Conservation (phyloP, 2,113 vertebrate species). For the Boulengeromyrus knoepffleri region DNA sequence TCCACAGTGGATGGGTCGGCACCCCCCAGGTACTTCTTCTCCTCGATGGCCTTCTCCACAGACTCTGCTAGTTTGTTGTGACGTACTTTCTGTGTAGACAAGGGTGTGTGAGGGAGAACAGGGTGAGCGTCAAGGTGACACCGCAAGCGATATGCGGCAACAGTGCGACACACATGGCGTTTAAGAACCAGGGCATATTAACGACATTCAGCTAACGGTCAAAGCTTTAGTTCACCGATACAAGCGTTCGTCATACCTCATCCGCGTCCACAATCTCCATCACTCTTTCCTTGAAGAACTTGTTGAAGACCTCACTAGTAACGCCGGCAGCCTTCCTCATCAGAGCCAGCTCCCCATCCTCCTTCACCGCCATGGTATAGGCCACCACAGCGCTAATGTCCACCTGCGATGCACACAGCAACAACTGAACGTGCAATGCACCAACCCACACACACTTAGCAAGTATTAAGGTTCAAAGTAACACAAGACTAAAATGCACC, state of each 20-base stretch:
- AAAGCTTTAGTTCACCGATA: not conserved
- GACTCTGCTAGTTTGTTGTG: constrained; percentile 89
- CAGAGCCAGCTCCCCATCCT: constrained; percentile 74
- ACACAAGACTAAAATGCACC: not conserved
- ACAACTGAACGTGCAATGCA: not conserved
- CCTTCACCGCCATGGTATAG: constrained; percentile 85
- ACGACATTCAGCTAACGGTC: not conserved
- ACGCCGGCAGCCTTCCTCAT: constrained; percentile 84
- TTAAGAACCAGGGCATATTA: not conserved
- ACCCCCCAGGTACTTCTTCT: constrained; percentile 80
- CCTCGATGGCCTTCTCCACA: constrained; percentile 92
- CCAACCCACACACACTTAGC: not conserved
- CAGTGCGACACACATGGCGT: not conserved
- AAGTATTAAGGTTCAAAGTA: not conserved
- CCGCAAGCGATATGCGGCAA: not conserved
- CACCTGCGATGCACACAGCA: constrained; percentile 51
- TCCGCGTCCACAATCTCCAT: constrained; percentile 94
- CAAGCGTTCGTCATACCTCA: constrained; percentile 60
- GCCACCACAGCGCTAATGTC: constrained; percentile 85
- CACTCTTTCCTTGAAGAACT: constrained; percentile 89
- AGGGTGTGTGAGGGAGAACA: not conserved
- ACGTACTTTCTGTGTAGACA: constrained; percentile 76
- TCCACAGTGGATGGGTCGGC: constrained; percentile 85
- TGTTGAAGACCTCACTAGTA: constrained; percentile 86
- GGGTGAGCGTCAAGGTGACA: not conserved